Evolutionary conservation across 2,797 vertebrate genomes (phyloP).

Genomic region (Phoeniculus purpureus): DNA sequence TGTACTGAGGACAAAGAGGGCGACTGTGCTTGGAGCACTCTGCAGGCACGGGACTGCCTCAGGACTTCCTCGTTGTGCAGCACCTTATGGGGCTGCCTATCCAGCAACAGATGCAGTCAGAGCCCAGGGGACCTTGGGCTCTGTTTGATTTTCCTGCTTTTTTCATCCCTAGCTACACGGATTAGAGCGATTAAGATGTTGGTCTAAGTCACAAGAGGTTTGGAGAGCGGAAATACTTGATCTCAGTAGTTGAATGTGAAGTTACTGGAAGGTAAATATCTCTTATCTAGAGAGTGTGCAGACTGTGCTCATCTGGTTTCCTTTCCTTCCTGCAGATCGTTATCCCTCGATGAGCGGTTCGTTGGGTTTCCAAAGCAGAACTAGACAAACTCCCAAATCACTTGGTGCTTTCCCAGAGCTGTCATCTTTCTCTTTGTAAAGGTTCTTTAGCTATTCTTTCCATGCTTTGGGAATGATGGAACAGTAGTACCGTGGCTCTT

Average conservation of each 20-base stretch:
- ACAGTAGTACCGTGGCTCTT: background rate
- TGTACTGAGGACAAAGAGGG: background rate
- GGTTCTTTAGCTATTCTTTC: conserved; percentile 48
- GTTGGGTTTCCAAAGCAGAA: conserved; percentile 49
- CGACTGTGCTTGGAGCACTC: background rate
- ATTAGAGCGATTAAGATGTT: conserved; percentile 51
- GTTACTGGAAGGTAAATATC: conserved; percentile 63
- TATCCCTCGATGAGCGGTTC: conserved; percentile 38
- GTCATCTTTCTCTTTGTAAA: background rate
- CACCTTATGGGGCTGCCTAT: conserved; percentile 47
- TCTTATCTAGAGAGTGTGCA: conserved; percentile 47
- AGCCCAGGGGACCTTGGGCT: conserved; percentile 4
- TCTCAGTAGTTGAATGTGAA: conserved; percentile 54
- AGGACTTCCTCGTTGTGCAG: conserved; percentile 56
- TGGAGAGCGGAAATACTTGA: conserved; percentile 63
- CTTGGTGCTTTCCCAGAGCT: conserved; percentile 43
- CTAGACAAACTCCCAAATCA: conserved; percentile 49
- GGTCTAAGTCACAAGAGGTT: conserved; percentile 47
- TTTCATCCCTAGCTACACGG: background rate
- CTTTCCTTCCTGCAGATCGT: conserved; percentile 16
- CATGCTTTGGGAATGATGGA: background rate
- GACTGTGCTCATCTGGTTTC: conserved; percentile 51
- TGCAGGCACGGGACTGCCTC: conserved; percentile 37
- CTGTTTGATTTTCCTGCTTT: conserved; percentile 30
- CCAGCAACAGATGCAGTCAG: background rate